A percentile compares a stretch with the other conserved stretches of the same genome.
Conservation (phyloP, 30 jellyfish, hydroid and myxozoan species). For the Cassiopea andromeda region DNA sequence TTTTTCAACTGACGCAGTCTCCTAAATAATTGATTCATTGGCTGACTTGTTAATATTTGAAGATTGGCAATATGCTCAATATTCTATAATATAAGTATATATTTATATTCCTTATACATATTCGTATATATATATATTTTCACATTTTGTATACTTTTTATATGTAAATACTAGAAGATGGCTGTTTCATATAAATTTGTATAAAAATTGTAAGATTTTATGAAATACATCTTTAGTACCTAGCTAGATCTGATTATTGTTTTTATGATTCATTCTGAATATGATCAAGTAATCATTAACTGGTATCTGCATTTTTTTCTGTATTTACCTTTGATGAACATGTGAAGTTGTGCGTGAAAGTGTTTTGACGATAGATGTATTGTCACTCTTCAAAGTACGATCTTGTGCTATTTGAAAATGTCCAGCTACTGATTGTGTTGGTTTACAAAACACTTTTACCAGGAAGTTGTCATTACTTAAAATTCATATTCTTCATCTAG, state of each 20-base stretch:
- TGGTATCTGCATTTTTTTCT: too few relatives aligned
- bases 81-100: not conserved
- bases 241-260: constrained; percentile 5
- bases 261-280: not conserved
- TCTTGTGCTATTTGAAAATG: too few relatives aligned
- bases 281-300: not conserved
- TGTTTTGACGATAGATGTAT: too few relatives aligned
- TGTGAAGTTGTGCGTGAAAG: too few relatives aligned
- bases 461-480: too few relatives aligned
- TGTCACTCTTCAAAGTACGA: too few relatives aligned
- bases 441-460: too few relatives aligned
- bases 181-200: constrained; percentile 4
- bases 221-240: not conserved
- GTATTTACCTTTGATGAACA: too few relatives aligned
- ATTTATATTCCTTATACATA: not conserved
- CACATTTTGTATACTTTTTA: constrained; percentile 8
- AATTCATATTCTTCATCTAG: too few relatives aligned
- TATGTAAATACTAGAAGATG: not conserved
- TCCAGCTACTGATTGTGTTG: too few relatives aligned
- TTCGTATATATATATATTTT: constrained; percentile 5
- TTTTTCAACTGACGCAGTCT: too few relatives aligned
- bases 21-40: too few relatives aligned
- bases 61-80: not conserved
- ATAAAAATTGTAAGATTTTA: not conserved
- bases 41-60: not conserved